These are phyloP conservation scores for Cacatua alba DNA, from an alignment of 2,113 vertebrate genomes.

Conservation along the genomic window DNA sequence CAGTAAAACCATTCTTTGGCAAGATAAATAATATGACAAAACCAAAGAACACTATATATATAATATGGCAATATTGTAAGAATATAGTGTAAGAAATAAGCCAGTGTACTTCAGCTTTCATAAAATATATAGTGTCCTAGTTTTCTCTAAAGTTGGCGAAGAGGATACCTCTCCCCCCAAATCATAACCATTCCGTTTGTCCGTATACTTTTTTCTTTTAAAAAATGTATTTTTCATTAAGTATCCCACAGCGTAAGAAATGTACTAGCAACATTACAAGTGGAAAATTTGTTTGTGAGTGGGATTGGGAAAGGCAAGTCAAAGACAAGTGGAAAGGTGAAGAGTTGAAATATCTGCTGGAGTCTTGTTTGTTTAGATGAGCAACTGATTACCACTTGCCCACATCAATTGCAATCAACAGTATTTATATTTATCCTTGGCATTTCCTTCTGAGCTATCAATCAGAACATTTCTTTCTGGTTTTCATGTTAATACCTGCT, in stretches of 20 bases:
- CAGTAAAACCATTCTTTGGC: background rate
- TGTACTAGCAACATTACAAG: background rate
- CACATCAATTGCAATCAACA: conserved; percentile 63
- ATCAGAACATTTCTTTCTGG: conserved; percentile 34
- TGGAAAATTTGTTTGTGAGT: background rate
- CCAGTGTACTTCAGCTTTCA: background rate
- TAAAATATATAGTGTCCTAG: background rate
- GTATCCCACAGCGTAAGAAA: background rate
- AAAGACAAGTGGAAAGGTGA: conserved; percentile 58
- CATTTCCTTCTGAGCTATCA: conserved; percentile 57
- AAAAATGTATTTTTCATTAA: background rate
- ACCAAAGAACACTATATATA: background rate
- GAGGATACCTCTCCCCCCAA: background rate
- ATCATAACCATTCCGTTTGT: background rate
- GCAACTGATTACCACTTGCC: conserved; percentile 62
- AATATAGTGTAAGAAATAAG: background rate
- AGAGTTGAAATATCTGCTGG: conserved; percentile 62
- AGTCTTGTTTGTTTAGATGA: conserved; percentile 65
- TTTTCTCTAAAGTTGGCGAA: background rate
- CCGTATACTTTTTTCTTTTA: background rate
- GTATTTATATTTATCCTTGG: conserved; percentile 61
- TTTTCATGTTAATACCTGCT: background rate
- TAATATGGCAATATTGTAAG: background rate
- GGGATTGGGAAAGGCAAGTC: conserved; percentile 40
- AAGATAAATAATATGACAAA: background rate